Evolutionary conservation across 2,797 vertebrate genomes (phyloP), one percentile per base, ranked within the genome.

Genomic region (Percopsis omiscomaycus): DNA sequence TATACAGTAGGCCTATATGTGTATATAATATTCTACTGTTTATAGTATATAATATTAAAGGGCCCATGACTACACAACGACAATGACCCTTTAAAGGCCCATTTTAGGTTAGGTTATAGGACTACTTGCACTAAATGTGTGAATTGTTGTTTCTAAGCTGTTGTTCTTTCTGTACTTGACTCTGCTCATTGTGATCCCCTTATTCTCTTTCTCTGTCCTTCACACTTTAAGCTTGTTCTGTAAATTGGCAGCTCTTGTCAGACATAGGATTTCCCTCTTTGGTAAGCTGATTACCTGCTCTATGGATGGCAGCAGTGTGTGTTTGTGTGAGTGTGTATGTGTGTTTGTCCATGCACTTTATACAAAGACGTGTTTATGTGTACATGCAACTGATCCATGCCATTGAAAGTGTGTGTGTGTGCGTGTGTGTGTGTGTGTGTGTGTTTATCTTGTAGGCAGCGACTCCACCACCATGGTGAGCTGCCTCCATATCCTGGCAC

Each of bases 201-300:
- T 58, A 69, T 67, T 68, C 70, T 64, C 76, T 76, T 64, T 69
- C 64, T 73, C 8, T 5, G 74, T 82, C 74, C 53, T 32, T 80
- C 64, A 71, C 42, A 71, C 61, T 68, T 89, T 63, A 71, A 98
- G 98, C 92, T 92, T 99, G 42, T 98, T 99, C 93, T 99, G 95
- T 95, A 99, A 99, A 94, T 94, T 99, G 89, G 98, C 96, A 87
- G 95, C 97, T 93, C 95, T 98, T 91, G 98, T 99, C 92, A 96
- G 97, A 94, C 98, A 99, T 93, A 96, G 98, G 92, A 98, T 99
- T 92, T 98, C 98, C 68, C 94, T 99, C 83, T 99, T 99, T 87
- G 98, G 98, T 99, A 95, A 98, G 84, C 58, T 67, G 49, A 71
- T 76, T 80, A 68, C 55, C 29, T 70, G 48, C 9, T 74, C 56